Evolutionary conservation across 2,797 vertebrate species (phyloP).

Genomic region (Rhinatrema bivittatum): DNA sequence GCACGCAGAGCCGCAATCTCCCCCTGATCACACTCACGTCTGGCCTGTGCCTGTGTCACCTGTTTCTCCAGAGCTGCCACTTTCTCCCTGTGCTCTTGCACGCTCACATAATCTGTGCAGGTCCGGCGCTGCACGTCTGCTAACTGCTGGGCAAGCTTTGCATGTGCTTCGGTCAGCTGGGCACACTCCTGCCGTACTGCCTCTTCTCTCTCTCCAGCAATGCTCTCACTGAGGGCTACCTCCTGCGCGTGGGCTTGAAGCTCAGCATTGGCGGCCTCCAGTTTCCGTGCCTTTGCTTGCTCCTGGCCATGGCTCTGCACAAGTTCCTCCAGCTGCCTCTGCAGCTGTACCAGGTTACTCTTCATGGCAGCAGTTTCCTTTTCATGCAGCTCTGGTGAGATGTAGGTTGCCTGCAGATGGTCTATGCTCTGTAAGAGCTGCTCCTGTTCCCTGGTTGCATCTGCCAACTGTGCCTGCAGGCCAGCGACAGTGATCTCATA

Average conservation of each 20-base stretch:
- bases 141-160: slow-evolving; percentile 31
- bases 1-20: slow-evolving; percentile 62
- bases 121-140: slow-evolving; percentile 61
- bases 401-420: slow-evolving; percentile 48
- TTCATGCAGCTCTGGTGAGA: slow-evolving; percentile 59
- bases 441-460: slow-evolving; percentile 63
- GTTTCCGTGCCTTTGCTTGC: slow-evolving; percentile 27
- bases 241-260: too few relatives aligned
- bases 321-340: slow-evolving; percentile 65
- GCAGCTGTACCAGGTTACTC: slow-evolving; percentile 55
- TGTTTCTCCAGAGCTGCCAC: slow-evolving; percentile 37
- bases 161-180: slow-evolving; percentile 51
- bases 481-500: slow-evolving; percentile 63
- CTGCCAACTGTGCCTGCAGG: slow-evolving; percentile 73
- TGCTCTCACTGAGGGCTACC: too few relatives aligned
- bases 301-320: slow-evolving; percentile 54
- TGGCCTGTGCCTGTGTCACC: slow-evolving; percentile 29
- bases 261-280: slow-evolving; percentile 55
- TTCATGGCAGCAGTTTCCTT: slow-evolving; percentile 56
- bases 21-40: slow-evolving; percentile 53
- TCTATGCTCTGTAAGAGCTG: slow-evolving; percentile 67
- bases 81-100: slow-evolving; percentile 57
- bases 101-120: slow-evolving; percentile 58
- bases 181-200: neutral
- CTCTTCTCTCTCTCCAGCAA: slow-evolving; percentile 4